Percentiles rank a stretch among this genome's conserved stretches.
These are phyloP conservation scores for Lasiurus cinereus DNA, from an alignment of 2,113 vertebrate species.

Conservation along the genomic window DNA sequence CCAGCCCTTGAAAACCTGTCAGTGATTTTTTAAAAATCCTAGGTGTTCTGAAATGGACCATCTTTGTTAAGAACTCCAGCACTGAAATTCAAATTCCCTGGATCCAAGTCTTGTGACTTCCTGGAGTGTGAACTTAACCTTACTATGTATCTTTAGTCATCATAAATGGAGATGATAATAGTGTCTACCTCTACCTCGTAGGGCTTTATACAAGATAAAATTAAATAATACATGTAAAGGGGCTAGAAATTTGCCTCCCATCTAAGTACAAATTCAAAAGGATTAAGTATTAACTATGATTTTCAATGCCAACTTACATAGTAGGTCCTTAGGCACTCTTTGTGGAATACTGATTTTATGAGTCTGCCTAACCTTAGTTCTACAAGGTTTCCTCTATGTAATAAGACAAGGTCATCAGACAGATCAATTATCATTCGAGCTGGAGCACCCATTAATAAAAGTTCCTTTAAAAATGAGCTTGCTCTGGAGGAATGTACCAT, in stretches of 20 bases:
- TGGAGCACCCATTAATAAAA: slow-evolving; percentile 60
- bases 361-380: background rate
- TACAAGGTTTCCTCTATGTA: background rate
- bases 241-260: background rate
- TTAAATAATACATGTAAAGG: background rate
- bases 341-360: background rate
- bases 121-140: background rate
- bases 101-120: background rate
- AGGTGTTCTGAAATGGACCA: background rate
- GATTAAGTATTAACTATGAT: background rate
- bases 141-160: background rate
- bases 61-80: background rate
- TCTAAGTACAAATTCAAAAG: slow-evolving; percentile 34
- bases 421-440: background rate
- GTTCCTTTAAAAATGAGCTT: slow-evolving; percentile 71
- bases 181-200: background rate
- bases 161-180: background rate
- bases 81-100: slow-evolving; percentile 5
- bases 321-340: background rate
- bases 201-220: slow-evolving; percentile 2
- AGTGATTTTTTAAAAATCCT: background rate
- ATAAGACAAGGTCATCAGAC: slow-evolving; percentile 25
- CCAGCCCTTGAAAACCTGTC: background rate
- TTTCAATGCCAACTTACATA: background rate
- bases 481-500: slow-evolving; percentile 48